These are phyloP conservation scores for Lacerta bilineata DNA, from an alignment of 2,797 vertebrate genomes.

Conservation along the genomic window DNA sequence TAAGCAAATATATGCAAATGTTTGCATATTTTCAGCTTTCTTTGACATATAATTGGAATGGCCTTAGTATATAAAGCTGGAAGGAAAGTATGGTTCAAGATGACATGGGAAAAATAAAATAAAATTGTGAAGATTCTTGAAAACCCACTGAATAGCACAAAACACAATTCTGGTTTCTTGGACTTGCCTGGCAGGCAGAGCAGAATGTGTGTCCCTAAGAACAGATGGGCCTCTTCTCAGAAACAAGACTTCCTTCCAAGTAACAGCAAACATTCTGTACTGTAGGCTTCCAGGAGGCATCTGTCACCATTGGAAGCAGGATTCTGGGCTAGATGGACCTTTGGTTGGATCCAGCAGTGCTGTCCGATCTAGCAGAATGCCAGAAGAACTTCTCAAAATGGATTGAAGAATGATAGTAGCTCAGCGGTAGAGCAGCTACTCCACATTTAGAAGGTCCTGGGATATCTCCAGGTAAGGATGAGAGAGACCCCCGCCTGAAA, in stretches of 20 bases:
- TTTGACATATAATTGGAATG: slow-evolving; percentile 22
- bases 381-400: not conserved
- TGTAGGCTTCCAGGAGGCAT: slow-evolving; percentile 2
- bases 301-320: not conserved
- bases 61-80: slow-evolving; percentile 30
- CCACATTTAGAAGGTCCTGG: not conserved
- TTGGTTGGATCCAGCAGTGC: not conserved
- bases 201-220: slow-evolving; percentile 66
- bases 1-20: slow-evolving; percentile 16
- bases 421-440: too few relatives aligned
- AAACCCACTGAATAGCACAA: slow-evolving; percentile 68
- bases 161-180: slow-evolving; percentile 63
- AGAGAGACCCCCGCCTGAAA: too few relatives aligned
- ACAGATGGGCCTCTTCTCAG: slow-evolving; percentile 65
- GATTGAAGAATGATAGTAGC: too few relatives aligned
- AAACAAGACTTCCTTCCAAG: slow-evolving; percentile 55
- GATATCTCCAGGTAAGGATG: too few relatives aligned
- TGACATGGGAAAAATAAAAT: slow-evolving; percentile 46
- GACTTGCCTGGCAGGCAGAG: slow-evolving; percentile 68
- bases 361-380: not conserved
- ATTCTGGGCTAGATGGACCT: not conserved
- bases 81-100: slow-evolving; percentile 50
- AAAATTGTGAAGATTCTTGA: slow-evolving; percentile 56
- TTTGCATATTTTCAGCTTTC: slow-evolving; percentile 28
- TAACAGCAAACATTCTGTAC: not conserved